Percentiles rank a stretch among this genome's conserved stretches.
Conservation (phyloP, 2,888 invertebrate species). For the Melanargia galathea region DNA sequence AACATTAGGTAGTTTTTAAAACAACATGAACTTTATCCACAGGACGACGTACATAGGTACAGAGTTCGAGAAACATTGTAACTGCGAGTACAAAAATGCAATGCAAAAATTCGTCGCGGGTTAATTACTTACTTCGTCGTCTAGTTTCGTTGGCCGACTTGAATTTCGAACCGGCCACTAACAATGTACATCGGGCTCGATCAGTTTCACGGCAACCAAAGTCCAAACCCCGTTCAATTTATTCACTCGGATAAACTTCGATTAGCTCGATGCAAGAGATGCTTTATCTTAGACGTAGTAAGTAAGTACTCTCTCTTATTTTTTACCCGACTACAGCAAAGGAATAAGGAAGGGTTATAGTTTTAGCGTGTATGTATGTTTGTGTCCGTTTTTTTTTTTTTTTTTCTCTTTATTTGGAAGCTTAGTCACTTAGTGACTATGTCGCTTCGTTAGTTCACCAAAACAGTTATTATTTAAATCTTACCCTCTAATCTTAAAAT, state of each 20-base stretch:
- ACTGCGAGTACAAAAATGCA: conserved; percentile 7
- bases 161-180: conserved; percentile 2
- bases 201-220: conserved; percentile 7
- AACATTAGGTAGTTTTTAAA: neutral
- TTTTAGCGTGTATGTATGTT: too few species aligned
- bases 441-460: too few species aligned
- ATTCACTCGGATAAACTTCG: conserved; percentile 13
- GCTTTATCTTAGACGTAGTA: neutral
- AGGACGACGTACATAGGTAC: neutral
- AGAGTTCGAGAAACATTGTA: conserved; percentile 1
- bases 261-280: conserved; percentile 7
- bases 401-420: too few species aligned
- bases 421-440: too few species aligned
- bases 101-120: conserved; percentile 4
- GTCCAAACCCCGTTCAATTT: conserved; percentile 6
- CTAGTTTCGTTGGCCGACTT: conserved; percentile 10
- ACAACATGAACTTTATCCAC: neutral
- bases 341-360: too few species aligned
- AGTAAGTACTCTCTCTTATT: neutral
- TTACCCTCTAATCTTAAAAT: too few species aligned
- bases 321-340: neutral
- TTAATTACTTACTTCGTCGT: conserved; percentile 18
- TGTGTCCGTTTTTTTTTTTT: too few species aligned
- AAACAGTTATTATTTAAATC: too few species aligned
- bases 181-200: conserved; percentile 11